Percentiles rank a stretch among this genome's conserved stretches.
These are phyloP conservation scores for Montipora sp. DNA, from an alignment of 64 coral and sea anemone genomes.

Conservation along the genomic window DNA sequence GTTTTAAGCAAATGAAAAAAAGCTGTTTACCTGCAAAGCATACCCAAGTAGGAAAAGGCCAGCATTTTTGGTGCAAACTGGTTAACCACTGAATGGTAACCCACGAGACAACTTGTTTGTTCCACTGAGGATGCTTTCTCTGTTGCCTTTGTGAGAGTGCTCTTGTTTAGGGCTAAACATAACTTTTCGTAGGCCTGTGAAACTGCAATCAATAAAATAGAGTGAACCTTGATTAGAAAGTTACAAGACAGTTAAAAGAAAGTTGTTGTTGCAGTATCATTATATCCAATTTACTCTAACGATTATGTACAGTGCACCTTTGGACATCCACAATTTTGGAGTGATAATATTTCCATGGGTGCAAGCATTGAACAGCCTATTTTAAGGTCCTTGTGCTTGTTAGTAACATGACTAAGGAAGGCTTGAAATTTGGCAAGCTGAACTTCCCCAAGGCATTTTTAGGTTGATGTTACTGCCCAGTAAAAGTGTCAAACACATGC, in stretches of 20 bases:
- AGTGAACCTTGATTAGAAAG: no score
- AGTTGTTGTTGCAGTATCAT: background rate
- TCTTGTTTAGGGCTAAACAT: conserved; percentile 39
- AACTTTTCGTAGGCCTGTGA: conserved; percentile 63
- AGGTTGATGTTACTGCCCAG: conserved; percentile 48
- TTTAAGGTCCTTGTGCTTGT: conserved; percentile 29
- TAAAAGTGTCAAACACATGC: conserved; percentile 46
- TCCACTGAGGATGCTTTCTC: conserved; percentile 52
- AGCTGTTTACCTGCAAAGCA: conserved; percentile 24
- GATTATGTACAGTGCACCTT: background rate
- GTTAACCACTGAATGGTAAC: conserved; percentile 23
- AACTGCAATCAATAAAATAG: conserved; percentile 23
- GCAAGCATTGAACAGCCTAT: conserved; percentile 30
- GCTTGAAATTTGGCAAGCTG: conserved; percentile 11
- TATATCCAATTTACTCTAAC: background rate
- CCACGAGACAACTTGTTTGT: conserved; percentile 35
- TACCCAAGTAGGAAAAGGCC: conserved; percentile 17
- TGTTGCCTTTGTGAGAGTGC: conserved; percentile 20
- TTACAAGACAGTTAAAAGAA: no score
- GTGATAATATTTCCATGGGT: conserved; percentile 16
- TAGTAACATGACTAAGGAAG: conserved; percentile 8
- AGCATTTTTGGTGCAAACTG: conserved; percentile 47
- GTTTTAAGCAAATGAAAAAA: no score
- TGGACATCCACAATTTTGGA: conserved; percentile 24
- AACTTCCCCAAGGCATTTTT: background rate